A percentile compares a stretch with the other conserved stretches of the same genome.
Evolutionary conservation across 1,140 invertebrate genomes (phyloP).

Genomic region (Drosophila tropicalis): DNA sequence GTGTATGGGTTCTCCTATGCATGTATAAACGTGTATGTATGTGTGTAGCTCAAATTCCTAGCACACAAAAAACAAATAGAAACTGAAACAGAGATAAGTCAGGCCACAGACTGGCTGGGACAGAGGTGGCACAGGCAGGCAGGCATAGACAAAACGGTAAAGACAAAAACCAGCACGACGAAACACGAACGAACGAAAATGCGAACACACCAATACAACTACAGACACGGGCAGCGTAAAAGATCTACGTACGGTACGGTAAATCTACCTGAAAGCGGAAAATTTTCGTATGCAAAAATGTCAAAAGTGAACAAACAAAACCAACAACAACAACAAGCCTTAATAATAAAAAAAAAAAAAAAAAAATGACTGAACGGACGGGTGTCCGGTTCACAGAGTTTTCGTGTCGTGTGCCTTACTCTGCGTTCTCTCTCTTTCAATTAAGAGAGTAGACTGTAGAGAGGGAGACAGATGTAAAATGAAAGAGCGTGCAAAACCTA

Average conservation of each 20-base stretch:
- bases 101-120: constrained; percentile 27
- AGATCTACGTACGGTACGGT: constrained; percentile 59
- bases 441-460: constrained; percentile 21
- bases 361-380: constrained; percentile 44
- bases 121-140: constrained; percentile 15
- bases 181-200: constrained; percentile 40
- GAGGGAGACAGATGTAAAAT: constrained; percentile 18
- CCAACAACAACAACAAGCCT: constrained; percentile 42
- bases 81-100: constrained; percentile 52
- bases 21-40: background rate
- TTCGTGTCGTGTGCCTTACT: constrained; percentile 26
- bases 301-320: constrained; percentile 76
- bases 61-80: constrained; percentile 56
- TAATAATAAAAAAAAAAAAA: constrained; percentile 23
- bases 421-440: constrained; percentile 14
- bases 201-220: constrained; percentile 37
- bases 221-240: constrained; percentile 21
- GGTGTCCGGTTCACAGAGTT: constrained; percentile 12
- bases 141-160: constrained; percentile 42
- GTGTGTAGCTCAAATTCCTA: constrained; percentile 57
- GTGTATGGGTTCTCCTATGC: constrained; percentile 9
- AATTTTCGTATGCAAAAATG: constrained; percentile 80
- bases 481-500: constrained; percentile 37
- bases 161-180: constrained; percentile 53
- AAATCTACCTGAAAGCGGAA: constrained; percentile 80